phyloP scores from a whole-genome alignment of 2,888 invertebrate genomes.

The Odontothrips loti region DNA sequence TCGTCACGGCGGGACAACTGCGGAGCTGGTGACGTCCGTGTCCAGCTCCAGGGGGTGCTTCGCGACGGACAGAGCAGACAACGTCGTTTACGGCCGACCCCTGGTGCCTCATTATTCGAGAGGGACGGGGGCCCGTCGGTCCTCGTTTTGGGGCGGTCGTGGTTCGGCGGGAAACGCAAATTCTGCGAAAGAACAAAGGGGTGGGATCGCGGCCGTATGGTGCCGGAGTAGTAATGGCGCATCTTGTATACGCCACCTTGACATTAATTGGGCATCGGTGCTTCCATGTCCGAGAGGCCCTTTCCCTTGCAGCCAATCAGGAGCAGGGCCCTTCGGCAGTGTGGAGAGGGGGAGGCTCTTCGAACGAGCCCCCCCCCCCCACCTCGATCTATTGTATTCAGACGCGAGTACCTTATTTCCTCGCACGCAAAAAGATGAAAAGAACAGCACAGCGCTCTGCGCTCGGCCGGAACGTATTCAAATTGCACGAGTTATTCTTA shows the following conservation, averaged over 20 bases:
- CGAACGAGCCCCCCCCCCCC: background rate
- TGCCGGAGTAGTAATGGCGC: background rate
- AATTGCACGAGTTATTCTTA: background rate
- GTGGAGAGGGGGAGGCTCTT: too few species aligned
- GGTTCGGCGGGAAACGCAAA: background rate
- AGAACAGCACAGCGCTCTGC: too few species aligned
- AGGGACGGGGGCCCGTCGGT: too few species aligned
- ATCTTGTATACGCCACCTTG: constrained; percentile 1
- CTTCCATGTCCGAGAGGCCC: background rate
- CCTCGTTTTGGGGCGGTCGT: too few species aligned
- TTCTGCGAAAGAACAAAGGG: background rate
- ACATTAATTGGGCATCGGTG: background rate
- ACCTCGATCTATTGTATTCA: background rate
- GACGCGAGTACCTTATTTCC: background rate
- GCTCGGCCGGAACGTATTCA: background rate
- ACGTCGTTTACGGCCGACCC: too few species aligned
- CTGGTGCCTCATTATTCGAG: background rate
- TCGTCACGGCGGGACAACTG: too few species aligned
- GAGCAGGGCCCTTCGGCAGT: background rate
- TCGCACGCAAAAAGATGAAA: too few species aligned
- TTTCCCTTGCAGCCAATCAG: background rate
- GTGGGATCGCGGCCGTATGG: too few species aligned
- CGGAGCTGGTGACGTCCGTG: too few species aligned
- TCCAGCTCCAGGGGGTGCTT: background rate
- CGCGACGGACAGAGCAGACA: too few species aligned